A percentile compares a stretch with the other conserved stretches of the same genome.
Conservation (phyloP, 2,113 vertebrate genomes). For the Gavialis gangeticus region DNA sequence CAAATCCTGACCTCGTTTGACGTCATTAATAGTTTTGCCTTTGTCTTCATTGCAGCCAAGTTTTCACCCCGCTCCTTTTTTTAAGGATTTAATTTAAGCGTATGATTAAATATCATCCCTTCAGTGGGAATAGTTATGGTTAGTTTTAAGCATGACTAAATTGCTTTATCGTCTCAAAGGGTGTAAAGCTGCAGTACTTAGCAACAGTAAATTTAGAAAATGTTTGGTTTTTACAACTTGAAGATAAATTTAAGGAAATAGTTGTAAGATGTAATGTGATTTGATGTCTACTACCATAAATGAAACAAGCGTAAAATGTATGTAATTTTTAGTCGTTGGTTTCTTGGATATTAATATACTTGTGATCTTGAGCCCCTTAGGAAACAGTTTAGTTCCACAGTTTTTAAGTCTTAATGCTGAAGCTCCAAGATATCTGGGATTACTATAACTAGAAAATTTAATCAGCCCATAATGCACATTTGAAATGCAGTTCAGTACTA, state of each 20-base stretch:
- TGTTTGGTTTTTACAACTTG: background rate
- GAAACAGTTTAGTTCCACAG: rapidly evolving
- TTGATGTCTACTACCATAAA: background rate
- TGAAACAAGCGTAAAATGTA: background rate
- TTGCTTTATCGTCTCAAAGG: background rate
- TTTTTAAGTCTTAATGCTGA: background rate
- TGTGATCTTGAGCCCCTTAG: background rate
- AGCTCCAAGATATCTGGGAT: background rate
- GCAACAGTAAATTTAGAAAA: background rate
- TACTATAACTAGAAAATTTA: background rate
- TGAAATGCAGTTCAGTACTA: background rate
- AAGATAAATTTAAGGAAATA: background rate
- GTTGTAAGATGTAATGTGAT: background rate
- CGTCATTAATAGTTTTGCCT: background rate
- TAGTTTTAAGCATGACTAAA: background rate
- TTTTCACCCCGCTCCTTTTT: background rate
- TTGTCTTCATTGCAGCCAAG: background rate
- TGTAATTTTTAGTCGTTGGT: background rate
- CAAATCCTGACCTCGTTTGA: background rate
- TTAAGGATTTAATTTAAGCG: background rate
- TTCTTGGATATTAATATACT: background rate
- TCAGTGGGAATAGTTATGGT: background rate
- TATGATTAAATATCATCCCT: background rate
- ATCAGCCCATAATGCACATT: background rate
- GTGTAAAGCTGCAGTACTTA: background rate